Evolutionary conservation across 1,140 invertebrate genomes (phyloP).

Genomic region (Pseudomyrmex pallidus): DNA sequence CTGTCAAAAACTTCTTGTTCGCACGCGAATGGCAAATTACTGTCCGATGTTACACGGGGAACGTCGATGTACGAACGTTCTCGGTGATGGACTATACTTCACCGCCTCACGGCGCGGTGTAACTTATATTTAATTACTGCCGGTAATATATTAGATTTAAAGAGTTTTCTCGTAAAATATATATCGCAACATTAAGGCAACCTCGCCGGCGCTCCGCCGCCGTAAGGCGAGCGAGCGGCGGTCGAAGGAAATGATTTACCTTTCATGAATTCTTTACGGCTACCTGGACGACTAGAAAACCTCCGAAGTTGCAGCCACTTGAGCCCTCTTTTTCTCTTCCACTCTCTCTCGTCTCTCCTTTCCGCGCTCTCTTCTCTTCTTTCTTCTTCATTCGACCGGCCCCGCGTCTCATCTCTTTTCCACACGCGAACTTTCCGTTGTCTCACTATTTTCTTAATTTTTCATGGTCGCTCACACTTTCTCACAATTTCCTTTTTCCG

Average conservation of each 20-base stretch:
- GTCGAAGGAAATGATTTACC: conserved; percentile 80
- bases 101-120: conserved; percentile 57
- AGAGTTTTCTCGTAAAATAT: conserved; percentile 83
- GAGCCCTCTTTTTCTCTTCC: conserved; percentile 54
- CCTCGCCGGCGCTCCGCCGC: conserved; percentile 66
- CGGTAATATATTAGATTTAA: conserved; percentile 84
- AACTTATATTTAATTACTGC: conserved; percentile 84
- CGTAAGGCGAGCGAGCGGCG: conserved; percentile 46
- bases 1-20: conserved; percentile 67
- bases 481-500: conserved; percentile 48
- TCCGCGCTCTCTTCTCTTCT: not conserved
- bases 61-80: conserved; percentile 1
- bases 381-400: conserved; percentile 52
- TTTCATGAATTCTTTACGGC: conserved; percentile 78
- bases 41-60: conserved; percentile 44
- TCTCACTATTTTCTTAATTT: conserved; percentile 65
- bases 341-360: not conserved
- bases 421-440: conserved; percentile 40
- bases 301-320: conserved; percentile 67
- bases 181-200: conserved; percentile 84
- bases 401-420: conserved; percentile 34
- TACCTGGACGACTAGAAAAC: conserved; percentile 66
- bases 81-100: conserved; percentile 66
- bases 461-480: conserved; percentile 55
- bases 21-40: conserved; percentile 47